phyloP scores from a whole-genome alignment of 2,113 vertebrate genomes.

The Pelecanoides urinatrix region DNA sequence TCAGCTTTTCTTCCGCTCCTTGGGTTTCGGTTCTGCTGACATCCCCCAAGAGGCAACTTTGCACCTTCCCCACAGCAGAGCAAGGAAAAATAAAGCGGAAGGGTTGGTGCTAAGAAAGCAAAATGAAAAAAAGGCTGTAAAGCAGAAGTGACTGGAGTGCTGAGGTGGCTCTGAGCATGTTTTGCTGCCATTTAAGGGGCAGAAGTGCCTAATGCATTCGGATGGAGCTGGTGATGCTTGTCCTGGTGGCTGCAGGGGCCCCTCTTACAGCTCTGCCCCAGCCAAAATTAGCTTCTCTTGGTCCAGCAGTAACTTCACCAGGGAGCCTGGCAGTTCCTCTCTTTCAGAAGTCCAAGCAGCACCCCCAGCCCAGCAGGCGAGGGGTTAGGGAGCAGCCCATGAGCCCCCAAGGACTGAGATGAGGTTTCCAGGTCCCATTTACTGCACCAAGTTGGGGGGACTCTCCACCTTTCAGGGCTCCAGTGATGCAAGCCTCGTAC shows the following conservation, averaged over 20 bases:
- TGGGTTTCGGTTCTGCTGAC: not conserved
- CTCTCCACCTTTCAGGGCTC: not conserved
- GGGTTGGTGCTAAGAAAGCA: not conserved
- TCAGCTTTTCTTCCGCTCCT: not conserved
- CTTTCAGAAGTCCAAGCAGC: not conserved
- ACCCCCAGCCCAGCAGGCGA: too few species aligned
- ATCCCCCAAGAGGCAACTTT: not conserved
- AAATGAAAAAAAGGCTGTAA: not conserved
- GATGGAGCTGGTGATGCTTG: not conserved
- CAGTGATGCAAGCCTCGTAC: not conserved
- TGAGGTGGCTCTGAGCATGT: not conserved
- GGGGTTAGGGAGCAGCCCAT: not conserved
- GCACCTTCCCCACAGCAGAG: not conserved
- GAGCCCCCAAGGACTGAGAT: not conserved
- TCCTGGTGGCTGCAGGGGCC: rapidly evolving
- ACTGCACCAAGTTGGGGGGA: rapidly evolving
- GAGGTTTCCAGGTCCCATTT: not conserved
- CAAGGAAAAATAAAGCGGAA: not conserved
- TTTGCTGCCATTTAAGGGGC: not conserved
- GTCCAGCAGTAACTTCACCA: not conserved
- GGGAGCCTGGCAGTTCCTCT: too few species aligned
- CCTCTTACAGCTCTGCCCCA: not conserved
- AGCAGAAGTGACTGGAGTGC: constrained; percentile 21
- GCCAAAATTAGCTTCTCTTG: not conserved
- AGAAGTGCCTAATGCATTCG: not conserved